Evolutionary conservation across 2,888 invertebrate genomes (phyloP).

Genomic region (Halocaridina rubra): DNA sequence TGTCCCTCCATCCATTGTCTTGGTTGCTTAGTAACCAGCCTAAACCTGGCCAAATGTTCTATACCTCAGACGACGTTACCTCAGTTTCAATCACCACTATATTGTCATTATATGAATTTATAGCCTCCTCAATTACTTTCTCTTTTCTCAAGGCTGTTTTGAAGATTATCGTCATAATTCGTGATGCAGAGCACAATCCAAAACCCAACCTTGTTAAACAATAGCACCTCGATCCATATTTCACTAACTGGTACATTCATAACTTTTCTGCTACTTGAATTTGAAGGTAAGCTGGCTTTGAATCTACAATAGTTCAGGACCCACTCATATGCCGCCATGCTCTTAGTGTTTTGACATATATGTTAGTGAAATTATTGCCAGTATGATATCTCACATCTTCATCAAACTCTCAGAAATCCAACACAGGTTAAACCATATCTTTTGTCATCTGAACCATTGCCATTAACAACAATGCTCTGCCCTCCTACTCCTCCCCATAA

Average conservation of each 20-base stretch:
- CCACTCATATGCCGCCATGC: no score
- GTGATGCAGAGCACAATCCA: no score
- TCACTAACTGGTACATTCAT: not conserved
- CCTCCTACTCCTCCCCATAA: no score
- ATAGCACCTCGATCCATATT: not conserved
- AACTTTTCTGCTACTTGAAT: not conserved
- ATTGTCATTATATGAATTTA: no score
- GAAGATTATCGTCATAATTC: no score
- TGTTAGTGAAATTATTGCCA: not conserved
- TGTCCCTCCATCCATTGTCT: no score
- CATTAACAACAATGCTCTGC: not conserved
- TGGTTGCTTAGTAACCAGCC: not conserved
- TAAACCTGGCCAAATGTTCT: not conserved
- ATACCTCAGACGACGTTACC: not conserved
- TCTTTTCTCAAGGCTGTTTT: not conserved
- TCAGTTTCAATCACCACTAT: no score
- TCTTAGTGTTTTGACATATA: not conserved
- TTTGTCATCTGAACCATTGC: not conserved
- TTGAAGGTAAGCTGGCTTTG: not conserved
- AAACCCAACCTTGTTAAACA: not conserved
- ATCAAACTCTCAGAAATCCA: not conserved
- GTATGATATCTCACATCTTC: not conserved
- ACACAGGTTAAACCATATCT: no score
- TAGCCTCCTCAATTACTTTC: no score
- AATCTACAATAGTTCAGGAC: not conserved